Evolutionary conservation across 2,797 vertebrate genomes (phyloP), one percentile per base, ranked within the genome.

Genomic region (Cheirogaleus major): DNA sequence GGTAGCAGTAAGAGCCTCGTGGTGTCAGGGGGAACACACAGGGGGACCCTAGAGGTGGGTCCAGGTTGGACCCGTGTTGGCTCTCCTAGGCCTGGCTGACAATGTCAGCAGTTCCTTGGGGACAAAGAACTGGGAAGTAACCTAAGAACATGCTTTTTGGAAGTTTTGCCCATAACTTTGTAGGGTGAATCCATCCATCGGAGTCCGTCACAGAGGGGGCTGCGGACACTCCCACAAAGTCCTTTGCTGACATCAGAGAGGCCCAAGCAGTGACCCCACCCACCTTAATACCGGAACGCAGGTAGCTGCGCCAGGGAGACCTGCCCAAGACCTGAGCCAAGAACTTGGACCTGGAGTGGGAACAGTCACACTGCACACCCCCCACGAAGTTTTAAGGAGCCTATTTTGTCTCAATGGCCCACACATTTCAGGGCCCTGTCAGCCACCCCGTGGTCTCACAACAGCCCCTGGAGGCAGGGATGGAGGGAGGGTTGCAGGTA

Each of bases 401-500:
- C 69, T 4, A 1, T 13, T 25, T 18, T 11, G 4, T 61, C 67
- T 35, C 55, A 12, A 17, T 15, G 6, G 63, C 45, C 35, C 22
- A 3, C 45, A 5, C 8, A 0, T 27, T 30, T 63, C 65, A n/a
- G 8, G 7, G 2, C 22, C 32, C 15, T 25, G 4, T 38, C 41
- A 4, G 1, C 59, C 27, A 65, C 57, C 27, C 9, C 1, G 4
- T 1, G 43, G 11, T 25, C 17, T 80, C 57, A 27, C 25, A 8
- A 22, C 20, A 80, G 63, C 5, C 50, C 23, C 23, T 11, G 35
- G 61, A 67, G 25, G 32, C 67, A 13, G 7, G 17, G 17, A 3
- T 45, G 23, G 22, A 27, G 14, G 20, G 4, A 32, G 7, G 2
- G 32, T 7, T 45, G 0, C 7, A 4, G 2, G 17, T 23, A 27